Evolutionary conservation across 2,113 vertebrate species (phyloP).

Genomic region (Aplodontia rufa): DNA sequence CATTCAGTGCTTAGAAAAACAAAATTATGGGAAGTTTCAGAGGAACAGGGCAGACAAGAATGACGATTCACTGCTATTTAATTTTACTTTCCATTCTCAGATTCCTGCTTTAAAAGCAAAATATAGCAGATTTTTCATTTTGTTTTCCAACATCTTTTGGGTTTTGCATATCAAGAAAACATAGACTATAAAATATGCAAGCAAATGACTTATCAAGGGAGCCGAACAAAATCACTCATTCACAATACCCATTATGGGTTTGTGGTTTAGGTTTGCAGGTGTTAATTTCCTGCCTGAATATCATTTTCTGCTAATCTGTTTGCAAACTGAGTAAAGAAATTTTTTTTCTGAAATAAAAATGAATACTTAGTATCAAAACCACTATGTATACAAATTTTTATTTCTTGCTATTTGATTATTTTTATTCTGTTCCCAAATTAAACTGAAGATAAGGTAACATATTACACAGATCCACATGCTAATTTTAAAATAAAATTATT

Average conservation of each 20-base stretch:
- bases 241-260: neutral
- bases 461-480: neutral
- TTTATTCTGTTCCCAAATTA: neutral
- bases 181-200: neutral
- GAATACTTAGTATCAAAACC: neutral
- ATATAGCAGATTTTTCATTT: neutral
- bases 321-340: neutral
- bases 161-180: neutral
- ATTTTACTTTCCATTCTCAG: neutral
- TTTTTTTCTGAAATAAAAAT: neutral
- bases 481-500: neutral
- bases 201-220: neutral
- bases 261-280: conserved; percentile 19
- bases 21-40: neutral
- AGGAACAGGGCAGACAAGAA: neutral
- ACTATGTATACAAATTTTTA: neutral
- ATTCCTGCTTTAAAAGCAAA: neutral
- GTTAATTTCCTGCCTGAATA: neutral
- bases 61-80: neutral
- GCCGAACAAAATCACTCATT: neutral
- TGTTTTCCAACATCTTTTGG: neutral
- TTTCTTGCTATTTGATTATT: conserved; percentile 25
- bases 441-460: neutral
- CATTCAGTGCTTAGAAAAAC: neutral
- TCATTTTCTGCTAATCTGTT: neutral